Conservation (phyloP, 1,140 invertebrate species). For the Drosophila baimaii region DNA sequence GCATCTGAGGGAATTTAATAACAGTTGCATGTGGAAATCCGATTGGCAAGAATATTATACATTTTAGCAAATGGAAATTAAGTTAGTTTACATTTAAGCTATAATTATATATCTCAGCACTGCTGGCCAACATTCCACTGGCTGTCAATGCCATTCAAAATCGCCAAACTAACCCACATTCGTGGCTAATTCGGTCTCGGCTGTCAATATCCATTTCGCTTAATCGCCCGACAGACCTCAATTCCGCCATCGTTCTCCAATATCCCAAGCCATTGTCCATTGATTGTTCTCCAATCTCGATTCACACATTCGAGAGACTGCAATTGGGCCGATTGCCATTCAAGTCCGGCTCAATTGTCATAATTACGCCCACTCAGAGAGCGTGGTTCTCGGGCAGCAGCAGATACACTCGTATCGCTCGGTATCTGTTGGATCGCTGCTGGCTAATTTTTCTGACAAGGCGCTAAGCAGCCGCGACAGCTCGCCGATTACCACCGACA, state of each 20-base stretch:
- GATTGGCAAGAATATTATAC: not conserved
- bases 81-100: not conserved
- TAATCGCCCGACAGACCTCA: constrained; percentile 40
- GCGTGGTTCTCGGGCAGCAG: constrained; percentile 14
- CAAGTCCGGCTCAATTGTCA: constrained; percentile 54
- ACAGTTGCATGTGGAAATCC: not conserved
- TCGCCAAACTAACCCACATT: not conserved
- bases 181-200: constrained; percentile 36
- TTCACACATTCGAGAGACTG: constrained; percentile 59
- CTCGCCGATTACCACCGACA: constrained; percentile 60
- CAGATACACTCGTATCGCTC: constrained; percentile 27
- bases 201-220: constrained; percentile 41
- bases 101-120: not conserved
- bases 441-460: constrained; percentile 70
- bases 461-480: constrained; percentile 74
- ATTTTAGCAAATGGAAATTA: not conserved
- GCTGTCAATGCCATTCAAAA: constrained; percentile 3
- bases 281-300: constrained; percentile 59
- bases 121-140: not conserved
- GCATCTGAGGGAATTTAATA: not conserved
- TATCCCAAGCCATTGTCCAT: constrained; percentile 70
- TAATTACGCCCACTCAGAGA: constrained; percentile 64
- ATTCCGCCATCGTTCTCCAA: constrained; percentile 52
- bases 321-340: constrained; percentile 71
- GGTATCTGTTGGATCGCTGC: constrained; percentile 30